phyloP scores from a whole-genome alignment of 2,113 vertebrate genomes.

The Halichoerus grypus region DNA sequence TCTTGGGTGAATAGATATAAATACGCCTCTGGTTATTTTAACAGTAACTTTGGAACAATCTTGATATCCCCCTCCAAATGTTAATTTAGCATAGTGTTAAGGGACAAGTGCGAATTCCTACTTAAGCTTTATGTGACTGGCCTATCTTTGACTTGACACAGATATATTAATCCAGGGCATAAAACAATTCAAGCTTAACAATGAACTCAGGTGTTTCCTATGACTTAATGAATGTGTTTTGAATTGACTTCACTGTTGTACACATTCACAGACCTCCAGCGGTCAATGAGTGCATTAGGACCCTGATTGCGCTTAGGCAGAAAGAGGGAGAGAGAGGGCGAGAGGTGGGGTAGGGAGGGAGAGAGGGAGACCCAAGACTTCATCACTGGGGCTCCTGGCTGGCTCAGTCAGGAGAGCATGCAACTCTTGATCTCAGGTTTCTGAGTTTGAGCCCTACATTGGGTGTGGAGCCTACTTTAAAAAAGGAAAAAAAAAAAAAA shows the following conservation, averaged over 20 bases:
- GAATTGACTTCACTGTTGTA: background rate
- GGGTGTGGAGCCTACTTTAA: background rate
- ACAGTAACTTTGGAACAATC: slow-evolving; percentile 27
- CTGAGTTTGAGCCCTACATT: background rate
- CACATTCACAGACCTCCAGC: background rate
- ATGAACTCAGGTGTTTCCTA: background rate
- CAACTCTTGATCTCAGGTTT: background rate
- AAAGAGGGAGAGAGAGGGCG: background rate
- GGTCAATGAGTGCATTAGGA: background rate
- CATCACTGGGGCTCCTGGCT: background rate
- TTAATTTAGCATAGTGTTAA: background rate
- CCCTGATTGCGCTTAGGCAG: background rate
- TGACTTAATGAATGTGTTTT: background rate
- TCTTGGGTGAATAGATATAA: background rate
- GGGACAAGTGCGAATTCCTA: background rate
- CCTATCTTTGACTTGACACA: background rate
- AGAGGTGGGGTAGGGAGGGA: no score
- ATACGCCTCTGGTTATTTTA: background rate
- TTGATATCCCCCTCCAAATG: background rate
- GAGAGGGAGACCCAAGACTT: background rate
- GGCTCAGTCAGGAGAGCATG: background rate
- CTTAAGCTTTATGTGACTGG: background rate
- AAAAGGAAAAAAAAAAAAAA: background rate
- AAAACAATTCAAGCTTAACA: background rate
- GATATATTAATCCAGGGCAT: background rate